Evolutionary conservation across 2,888 invertebrate genomes (phyloP).

Genomic region (Eupithecia abbreviata): DNA sequence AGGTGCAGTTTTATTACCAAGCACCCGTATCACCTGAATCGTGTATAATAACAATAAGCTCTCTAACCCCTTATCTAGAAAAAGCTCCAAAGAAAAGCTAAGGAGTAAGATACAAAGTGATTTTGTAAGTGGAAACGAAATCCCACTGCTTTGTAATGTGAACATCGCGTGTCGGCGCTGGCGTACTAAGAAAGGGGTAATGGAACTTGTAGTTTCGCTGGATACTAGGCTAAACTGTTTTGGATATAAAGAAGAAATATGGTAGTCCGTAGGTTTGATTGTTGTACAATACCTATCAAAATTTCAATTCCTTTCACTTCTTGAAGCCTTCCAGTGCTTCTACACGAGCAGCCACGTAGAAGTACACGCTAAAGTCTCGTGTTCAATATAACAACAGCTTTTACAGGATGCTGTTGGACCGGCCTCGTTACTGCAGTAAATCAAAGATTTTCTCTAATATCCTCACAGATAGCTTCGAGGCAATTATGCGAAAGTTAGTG

Average conservation of each 20-base stretch:
- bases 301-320: too few species aligned
- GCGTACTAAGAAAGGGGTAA: slow-evolving; percentile 60
- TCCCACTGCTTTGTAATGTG: slow-evolving; percentile 74
- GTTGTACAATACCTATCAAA: too few species aligned
- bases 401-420: too few species aligned
- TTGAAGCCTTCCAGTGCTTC: too few species aligned
- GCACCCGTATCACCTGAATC: slow-evolving; percentile 28
- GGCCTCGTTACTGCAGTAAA: too few species aligned
- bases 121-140: slow-evolving; percentile 80
- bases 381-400: too few species aligned
- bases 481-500: too few species aligned
- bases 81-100: slow-evolving; percentile 45
- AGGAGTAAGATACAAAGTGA: slow-evolving; percentile 74
- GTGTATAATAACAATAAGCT: slow-evolving; percentile 38
- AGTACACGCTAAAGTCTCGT: too few species aligned
- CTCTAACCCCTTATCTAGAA: slow-evolving; percentile 35
- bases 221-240: slow-evolving; percentile 43
- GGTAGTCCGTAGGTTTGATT: too few species aligned
- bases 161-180: slow-evolving; percentile 74
- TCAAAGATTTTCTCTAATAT: too few species aligned
- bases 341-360: too few species aligned
- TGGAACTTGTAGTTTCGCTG: slow-evolving; percentile 59
- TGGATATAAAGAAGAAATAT: background rate
- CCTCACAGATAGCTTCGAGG: too few species aligned
- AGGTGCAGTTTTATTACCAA: slow-evolving; percentile 19